Evolutionary conservation across 2,113 vertebrate species (phyloP), one percentile per base, ranked within the genome.

Genomic region (Lutjanus erythropterus): DNA sequence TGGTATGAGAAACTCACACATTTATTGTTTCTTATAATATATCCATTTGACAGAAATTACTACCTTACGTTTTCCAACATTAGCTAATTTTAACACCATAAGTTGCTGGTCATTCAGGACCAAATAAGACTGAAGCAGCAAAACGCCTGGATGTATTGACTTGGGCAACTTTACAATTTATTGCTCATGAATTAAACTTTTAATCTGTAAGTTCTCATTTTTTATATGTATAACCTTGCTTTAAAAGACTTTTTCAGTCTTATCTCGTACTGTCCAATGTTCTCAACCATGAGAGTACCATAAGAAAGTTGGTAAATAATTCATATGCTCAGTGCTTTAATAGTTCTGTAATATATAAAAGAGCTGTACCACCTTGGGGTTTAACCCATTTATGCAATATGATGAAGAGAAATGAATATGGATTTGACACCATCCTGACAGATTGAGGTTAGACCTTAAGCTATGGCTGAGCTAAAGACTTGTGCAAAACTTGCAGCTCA

Each of bases 371-470:
- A 64, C 70, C 78, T 29, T 49, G 41, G 78, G 83, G 23, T 83
- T 79, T 67, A 83, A 60, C 50, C 25, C 53, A 46, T 79, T 37
- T 86, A 59, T 74, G 73, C 29, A 53, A 62, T 78, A 39, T 50
- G 67, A 74, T 52, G 53, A 65, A 50, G 75, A 70, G 64, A 49
- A 70, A 81, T 80, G 25, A 81, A 83, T 82, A 67, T 67, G 66
- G 69, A 75, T 84, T 84, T 73, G 59, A 67, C 66, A 77, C 72
- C 60, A 71, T 69, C 64, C 67, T 89, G 84, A 90, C 87, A 87
- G 75, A 83, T 85, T 86, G 46, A 78, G 90, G 86, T 86, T 88
- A 78, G 72, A 82, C 71, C 71, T 35, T 35, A 71, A 78, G 62
- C 71, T 69, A 27, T 4, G 31, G 66, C 62, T 70, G 35, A 80